Percentiles rank a stretch among this genome's conserved stretches.
These are phyloP conservation scores for Thaleichthys pacificus DNA, from an alignment of 2,797 vertebrate genomes.

Conservation along the genomic window DNA sequence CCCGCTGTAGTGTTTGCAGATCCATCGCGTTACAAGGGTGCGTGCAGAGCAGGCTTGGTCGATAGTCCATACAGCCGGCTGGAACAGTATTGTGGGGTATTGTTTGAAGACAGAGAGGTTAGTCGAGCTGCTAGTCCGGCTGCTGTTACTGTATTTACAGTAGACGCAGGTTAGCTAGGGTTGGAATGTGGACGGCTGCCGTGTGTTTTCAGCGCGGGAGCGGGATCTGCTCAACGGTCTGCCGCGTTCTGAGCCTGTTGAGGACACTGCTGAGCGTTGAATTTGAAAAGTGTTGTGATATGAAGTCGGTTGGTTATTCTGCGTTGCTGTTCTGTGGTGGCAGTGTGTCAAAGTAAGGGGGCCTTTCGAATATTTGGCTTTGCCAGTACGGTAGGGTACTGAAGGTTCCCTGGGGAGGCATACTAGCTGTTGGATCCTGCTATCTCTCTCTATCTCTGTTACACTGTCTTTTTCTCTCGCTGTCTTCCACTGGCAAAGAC, in stretches of 20 bases:
- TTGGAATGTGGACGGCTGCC: background rate
- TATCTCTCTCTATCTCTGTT: background rate
- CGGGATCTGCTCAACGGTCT: background rate
- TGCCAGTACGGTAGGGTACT: background rate
- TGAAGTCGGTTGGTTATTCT: background rate
- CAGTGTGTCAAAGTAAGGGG: background rate
- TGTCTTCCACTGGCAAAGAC: background rate
- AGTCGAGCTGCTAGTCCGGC: background rate
- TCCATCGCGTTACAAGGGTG: conserved; percentile 45
- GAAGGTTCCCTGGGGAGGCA: background rate
- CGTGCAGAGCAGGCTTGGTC: conserved; percentile 45
- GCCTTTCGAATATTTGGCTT: background rate
- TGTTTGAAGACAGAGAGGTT: conserved; percentile 36
- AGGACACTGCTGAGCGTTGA: background rate
- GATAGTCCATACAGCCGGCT: conserved; percentile 31
- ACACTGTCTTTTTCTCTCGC: background rate
- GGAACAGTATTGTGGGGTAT: conserved; percentile 28
- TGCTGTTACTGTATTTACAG: background rate
- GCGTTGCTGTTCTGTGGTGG: background rate
- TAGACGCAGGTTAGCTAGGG: background rate
- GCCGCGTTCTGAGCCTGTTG: background rate
- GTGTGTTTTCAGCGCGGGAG: background rate
- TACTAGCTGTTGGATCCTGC: background rate
- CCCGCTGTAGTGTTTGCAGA: conserved; percentile 48
- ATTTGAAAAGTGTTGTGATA: no score